A percentile compares a stretch with the other conserved stretches of the same genome.
phyloP scores from a whole-genome alignment of 1,140 invertebrate genomes.

The Zaprionus ornatus region DNA sequence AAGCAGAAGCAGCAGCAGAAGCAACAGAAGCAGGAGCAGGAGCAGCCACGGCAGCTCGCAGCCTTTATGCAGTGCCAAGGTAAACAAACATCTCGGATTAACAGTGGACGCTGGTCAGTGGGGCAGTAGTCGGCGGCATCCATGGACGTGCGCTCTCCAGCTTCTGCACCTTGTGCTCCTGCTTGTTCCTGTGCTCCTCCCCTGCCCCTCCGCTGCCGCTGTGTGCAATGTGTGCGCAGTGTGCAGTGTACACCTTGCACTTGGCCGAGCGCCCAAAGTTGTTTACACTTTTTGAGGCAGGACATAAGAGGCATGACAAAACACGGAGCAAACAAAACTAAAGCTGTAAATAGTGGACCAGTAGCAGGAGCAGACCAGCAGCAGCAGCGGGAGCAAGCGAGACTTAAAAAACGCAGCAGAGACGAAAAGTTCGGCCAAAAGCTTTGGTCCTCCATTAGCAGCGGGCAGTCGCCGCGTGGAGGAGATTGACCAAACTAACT shows the following conservation, averaged over 20 bases:
- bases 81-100: conserved; percentile 83
- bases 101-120: conserved; percentile 71
- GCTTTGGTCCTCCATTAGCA: conserved; percentile 56
- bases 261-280: conserved; percentile 77
- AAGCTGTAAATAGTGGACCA: conserved; percentile 79
- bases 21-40: neutral
- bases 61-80: conserved; percentile 60
- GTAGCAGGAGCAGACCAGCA: conserved; percentile 25
- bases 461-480: conserved; percentile 26
- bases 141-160: conserved; percentile 37
- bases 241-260: conserved; percentile 69
- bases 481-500: conserved; percentile 71
- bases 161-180: conserved; percentile 4
- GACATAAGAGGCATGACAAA: conserved; percentile 79
- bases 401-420: conserved; percentile 39
- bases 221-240: conserved; percentile 33
- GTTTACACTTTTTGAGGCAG: conserved; percentile 78
- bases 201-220: neutral
- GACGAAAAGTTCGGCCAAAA: conserved; percentile 48
- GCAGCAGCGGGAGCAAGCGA: conserved; percentile 12
- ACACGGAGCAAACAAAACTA: conserved; percentile 77
- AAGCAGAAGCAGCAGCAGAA: neutral
- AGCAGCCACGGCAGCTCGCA: conserved; percentile 10
- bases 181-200: neutral
- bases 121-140: conserved; percentile 26